Conservation (phyloP, 2,113 vertebrate genomes). For the Notarius lentiginosus region DNA sequence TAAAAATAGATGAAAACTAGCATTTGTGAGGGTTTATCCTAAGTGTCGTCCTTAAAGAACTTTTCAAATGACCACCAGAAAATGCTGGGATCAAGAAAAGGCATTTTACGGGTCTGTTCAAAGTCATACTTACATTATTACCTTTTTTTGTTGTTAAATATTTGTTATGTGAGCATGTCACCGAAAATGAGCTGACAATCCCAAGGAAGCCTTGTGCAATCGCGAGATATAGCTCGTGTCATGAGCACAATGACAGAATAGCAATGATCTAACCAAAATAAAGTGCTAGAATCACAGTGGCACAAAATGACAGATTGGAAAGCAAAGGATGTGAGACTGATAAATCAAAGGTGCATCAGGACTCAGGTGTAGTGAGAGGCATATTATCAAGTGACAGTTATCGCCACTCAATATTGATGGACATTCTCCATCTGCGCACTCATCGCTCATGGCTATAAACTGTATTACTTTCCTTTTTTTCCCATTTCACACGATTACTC, state of each 20-base stretch:
- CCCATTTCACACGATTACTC: neutral
- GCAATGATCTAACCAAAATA: neutral
- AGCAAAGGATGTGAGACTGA: neutral
- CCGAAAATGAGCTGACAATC: neutral
- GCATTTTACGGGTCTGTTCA: neutral
- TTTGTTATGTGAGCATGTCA: neutral
- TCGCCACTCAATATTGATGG: neutral
- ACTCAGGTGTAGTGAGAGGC: conserved; percentile 6
- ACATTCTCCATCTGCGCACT: neutral
- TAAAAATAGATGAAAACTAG: neutral
- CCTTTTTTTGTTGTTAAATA: neutral
- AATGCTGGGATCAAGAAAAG: neutral
- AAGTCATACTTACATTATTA: neutral
- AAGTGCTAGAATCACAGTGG: neutral
- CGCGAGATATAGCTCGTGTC: neutral
- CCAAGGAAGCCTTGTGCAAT: neutral
- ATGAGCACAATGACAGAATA: neutral
- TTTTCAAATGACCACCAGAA: neutral
- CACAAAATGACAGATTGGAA: neutral
- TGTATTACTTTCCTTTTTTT: neutral
- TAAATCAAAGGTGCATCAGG: neutral
- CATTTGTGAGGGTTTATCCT: neutral
- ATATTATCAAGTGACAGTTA: neutral
- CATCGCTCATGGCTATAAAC: neutral
- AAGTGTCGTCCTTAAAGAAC: neutral